Conservation (phyloP, 2,113 vertebrate species). For the Hemiscyllium ocellatum region DNA sequence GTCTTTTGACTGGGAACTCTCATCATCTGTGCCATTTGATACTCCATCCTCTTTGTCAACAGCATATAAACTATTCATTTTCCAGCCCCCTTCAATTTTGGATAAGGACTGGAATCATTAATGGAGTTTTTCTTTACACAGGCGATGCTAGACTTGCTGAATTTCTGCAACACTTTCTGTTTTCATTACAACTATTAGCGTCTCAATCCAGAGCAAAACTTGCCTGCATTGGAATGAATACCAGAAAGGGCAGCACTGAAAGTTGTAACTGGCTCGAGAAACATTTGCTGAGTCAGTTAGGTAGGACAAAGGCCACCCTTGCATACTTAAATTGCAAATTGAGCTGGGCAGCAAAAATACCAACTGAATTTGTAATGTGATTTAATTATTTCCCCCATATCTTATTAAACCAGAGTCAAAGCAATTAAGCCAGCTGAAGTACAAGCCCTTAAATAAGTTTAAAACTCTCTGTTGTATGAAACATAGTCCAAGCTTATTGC, state of each 20-base stretch:
- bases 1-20: too few species aligned
- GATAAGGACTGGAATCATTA: too few species aligned
- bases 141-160: too few species aligned
- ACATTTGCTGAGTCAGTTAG: background rate
- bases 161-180: too few species aligned
- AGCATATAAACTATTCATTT: too few species aligned
- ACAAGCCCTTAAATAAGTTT: background rate
- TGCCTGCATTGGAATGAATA: background rate
- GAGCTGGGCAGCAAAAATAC: background rate
- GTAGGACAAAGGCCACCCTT: background rate
- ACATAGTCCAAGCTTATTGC: background rate
- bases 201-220: background rate
- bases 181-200: background rate
- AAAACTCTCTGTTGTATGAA: background rate
- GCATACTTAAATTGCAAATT: background rate
- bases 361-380: background rate
- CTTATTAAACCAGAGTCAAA: background rate
- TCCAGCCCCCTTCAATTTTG: too few species aligned
- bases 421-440: background rate
- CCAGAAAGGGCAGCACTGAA: background rate
- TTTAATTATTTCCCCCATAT: background rate
- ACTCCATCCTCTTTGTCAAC: too few species aligned
- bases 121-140: too few species aligned
- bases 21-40: too few species aligned
- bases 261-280: background rate